Evolutionary conservation across 2,113 vertebrate species (phyloP).

Genomic region (Cochlearius cochlearius): DNA sequence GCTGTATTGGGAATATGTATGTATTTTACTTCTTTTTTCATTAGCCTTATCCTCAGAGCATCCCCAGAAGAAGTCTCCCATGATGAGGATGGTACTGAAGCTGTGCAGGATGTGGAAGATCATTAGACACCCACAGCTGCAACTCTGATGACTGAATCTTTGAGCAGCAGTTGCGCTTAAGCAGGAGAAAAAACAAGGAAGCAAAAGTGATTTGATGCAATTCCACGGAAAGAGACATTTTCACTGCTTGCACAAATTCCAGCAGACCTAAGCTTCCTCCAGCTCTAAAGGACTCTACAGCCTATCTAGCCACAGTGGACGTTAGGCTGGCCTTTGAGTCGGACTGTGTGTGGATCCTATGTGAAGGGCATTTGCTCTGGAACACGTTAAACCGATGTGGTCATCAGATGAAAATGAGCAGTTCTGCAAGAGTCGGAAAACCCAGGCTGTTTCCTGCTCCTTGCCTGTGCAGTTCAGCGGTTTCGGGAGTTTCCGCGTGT

Average conservation of each 20-base stretch:
- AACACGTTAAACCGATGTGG: background rate
- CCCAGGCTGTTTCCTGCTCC: background rate
- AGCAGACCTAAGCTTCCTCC: background rate
- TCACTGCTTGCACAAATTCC: background rate
- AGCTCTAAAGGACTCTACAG: background rate
- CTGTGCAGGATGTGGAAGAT: background rate
- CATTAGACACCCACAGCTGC: background rate
- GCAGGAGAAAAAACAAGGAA: background rate
- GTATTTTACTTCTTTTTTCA: background rate
- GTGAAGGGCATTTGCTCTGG: background rate
- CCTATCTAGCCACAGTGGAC: background rate
- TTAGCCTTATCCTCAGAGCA: background rate
- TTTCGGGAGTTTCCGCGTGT: background rate
- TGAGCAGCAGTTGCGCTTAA: background rate
- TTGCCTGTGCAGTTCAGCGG: background rate
- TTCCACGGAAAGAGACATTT: background rate
- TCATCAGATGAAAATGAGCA: background rate
- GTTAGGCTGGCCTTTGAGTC: background rate
- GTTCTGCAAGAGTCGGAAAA: background rate
- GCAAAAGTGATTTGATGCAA: background rate
- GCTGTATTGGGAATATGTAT: background rate
- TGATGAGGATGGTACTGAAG: background rate
- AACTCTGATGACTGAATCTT: background rate
- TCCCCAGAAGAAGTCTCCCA: background rate
- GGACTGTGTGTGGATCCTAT: background rate